Evolutionary conservation across 2,113 vertebrate genomes (phyloP), one percentile per base, ranked within the genome.

Genomic region (Cichladusa arquata): DNA sequence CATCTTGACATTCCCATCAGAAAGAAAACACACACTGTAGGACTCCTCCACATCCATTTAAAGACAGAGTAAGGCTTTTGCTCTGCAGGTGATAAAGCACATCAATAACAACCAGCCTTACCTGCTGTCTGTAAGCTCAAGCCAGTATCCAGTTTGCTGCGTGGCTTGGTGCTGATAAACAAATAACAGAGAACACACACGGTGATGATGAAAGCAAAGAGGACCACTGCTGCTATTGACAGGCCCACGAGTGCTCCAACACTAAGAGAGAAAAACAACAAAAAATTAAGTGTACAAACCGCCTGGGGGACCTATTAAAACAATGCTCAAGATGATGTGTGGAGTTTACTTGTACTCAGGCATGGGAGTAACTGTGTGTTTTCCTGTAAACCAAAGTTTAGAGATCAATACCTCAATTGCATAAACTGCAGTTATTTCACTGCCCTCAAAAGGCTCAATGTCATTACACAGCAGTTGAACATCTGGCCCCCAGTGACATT

Each of bases 131-230:
- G 98, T 88, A 99, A 98, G 61, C 97, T 98, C 70, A 99, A 97
- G 38, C 98, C 99, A 48, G 98, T 98, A 92, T 99, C 99, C 97
- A 98, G 92, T 64, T 98, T 98, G 93, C 97, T 98, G 81, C 92
- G 96, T 73, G 99, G 99, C 93, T 99, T 99, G 36, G 98, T 98
- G 94, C 97, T 98, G 89, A 99, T 98, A 94, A 99, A 99, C 96
- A 99, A 98, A 85, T 99, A 99, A 94, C 99, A 99, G 70, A 99
- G 98, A 85, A 99, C 98, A 93, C 98, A 99, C 16, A 98, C 98
- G 0, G 99, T 99, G 96, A 99, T 97, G 79, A 99, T 95, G 94
- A 99, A 99, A 81, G 98, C 98, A 91, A 99, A 98, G 42, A 99
- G 98, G 66, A 99, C 98, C 48, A 99, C 98, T 0, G 98, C 99